Percentiles rank a stretch among this genome's conserved stretches.
These are phyloP conservation scores for Meiosimyza platycephala DNA, from an alignment of 2,888 invertebrate species.

Conservation along the genomic window DNA sequence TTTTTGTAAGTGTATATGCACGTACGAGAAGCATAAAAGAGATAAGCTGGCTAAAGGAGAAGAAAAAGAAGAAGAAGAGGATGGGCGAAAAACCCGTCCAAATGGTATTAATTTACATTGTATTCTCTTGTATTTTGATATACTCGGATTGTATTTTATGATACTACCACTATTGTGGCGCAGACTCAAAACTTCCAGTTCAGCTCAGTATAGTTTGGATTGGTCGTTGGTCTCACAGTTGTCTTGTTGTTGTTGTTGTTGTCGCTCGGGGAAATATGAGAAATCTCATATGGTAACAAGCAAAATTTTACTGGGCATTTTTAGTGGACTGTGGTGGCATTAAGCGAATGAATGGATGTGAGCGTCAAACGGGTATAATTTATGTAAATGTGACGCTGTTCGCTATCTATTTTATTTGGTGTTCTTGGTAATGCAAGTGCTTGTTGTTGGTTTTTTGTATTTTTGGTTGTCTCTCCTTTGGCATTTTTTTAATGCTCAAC, in stretches of 20 bases:
- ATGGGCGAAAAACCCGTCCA: constrained; percentile 16
- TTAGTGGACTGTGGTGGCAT: constrained; percentile 12
- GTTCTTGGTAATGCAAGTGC: constrained; percentile 12
- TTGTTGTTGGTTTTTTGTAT: constrained; percentile 15
- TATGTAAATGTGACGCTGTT: constrained; percentile 57
- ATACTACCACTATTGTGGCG: constrained; percentile 6
- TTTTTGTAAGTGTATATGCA: too few relatives aligned
- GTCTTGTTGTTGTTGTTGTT: background rate
- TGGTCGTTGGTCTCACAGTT: background rate
- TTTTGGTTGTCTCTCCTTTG: constrained; percentile 15
- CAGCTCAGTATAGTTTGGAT: too few relatives aligned
- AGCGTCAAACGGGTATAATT: constrained; percentile 57
- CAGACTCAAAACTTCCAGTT: constrained; percentile 23
- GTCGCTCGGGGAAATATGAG: background rate
- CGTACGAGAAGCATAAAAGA: constrained; percentile 11
- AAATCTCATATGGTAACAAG: constrained; percentile 10
- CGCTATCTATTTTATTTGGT: constrained; percentile 29
- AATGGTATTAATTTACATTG: constrained; percentile 29
- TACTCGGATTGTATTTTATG: constrained; percentile 15
- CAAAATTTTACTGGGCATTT: background rate
- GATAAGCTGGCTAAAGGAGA: too few relatives aligned
- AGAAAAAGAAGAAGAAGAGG: too few relatives aligned
- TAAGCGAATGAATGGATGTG: constrained; percentile 10
- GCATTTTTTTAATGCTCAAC: constrained; percentile 32
- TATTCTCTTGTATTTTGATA: constrained; percentile 17